Conservation (phyloP, 2,888 invertebrate genomes). For the Pedicia rivosa region DNA sequence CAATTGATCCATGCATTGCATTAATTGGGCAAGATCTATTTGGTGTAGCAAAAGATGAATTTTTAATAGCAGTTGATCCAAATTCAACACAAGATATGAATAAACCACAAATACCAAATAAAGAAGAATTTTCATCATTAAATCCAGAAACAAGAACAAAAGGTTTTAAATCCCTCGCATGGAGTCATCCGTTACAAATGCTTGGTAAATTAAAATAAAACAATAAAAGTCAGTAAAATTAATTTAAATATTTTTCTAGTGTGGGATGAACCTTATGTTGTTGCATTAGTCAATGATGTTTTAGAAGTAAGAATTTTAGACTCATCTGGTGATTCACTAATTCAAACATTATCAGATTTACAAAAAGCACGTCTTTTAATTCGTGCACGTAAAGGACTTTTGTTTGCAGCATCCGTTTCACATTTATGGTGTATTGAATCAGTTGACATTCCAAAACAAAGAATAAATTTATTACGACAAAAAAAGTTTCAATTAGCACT, state of each 20-base stretch:
- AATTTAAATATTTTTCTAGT: conserved; percentile 28
- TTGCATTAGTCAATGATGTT: conserved; percentile 68
- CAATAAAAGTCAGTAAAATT: not conserved
- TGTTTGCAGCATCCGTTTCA: conserved; percentile 75
- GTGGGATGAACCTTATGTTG: conserved; percentile 85
- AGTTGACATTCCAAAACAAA: conserved; percentile 68
- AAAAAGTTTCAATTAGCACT: conserved; percentile 91
- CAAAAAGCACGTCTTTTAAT: conserved; percentile 60
- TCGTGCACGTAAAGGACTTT: conserved; percentile 56
- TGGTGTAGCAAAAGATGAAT: conserved; percentile 73
- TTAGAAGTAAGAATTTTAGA: conserved; percentile 79
- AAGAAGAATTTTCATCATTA: conserved; percentile 22
- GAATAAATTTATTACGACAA: conserved; percentile 65
- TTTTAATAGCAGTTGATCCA: conserved; percentile 71
- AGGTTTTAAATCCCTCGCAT: conserved; percentile 16
- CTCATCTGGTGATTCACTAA: conserved; percentile 42
- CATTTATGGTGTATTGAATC: conserved; percentile 80
- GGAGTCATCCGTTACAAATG: conserved; percentile 23
- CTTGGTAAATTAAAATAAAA: conserved; percentile 16
- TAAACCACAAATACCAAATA: conserved; percentile 53
- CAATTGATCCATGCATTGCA: conserved; percentile 70
- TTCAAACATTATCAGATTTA: conserved; percentile 66
- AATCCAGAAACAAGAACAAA: conserved; percentile 5
- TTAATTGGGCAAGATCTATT: conserved; percentile 58
- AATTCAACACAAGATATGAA: conserved; percentile 48